Base-by-base conservation (phyloP, 1,140 invertebrate genomes). In the Halictus rubicundus region DNA sequence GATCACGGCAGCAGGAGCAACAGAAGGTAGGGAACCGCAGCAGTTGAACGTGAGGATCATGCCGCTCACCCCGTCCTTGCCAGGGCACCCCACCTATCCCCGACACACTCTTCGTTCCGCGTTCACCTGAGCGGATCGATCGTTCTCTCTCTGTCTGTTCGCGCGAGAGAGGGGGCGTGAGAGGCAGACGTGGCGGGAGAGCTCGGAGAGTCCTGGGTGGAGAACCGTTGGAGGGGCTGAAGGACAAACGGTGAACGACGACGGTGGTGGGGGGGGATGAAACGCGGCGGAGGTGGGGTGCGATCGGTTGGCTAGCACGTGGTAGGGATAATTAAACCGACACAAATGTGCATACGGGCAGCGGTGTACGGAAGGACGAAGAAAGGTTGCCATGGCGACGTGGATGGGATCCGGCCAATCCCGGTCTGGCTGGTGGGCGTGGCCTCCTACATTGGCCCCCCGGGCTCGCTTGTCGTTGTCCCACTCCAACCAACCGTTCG, bases 271-370 rank as follows among this genome's bases (percentile, higher is more conserved):
- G 65, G 25, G 69, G 39, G 54, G 14, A n/a, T n/a, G 61, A 32
- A 49, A 80, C 5, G 42, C 25, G 65, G 65, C 59, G 72, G 59
- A 76, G 70, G 68, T 77, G 79, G 81, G 76, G 71, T 68, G 68
- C 42, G 39, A 52, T 69, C 83, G 70, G 70, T 46, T 42, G 73
- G 61, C 68, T 61, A 32, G 10, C 59, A 59, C 72, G 39, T 61
- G 86, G 92, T 85, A 87, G 92, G 91, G 92, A 89, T 92, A 92
- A 92, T 92, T 91, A 91, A 88, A 90, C 91, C 81, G 87, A 88
- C 90, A 88, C 90, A 87, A 85, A 80, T 73, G 80, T 65, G 76
- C 59, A 68, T 79, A 73, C 79, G 78, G 73, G 80, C 70, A 68
- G 78, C 76, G 80, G 61, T 80, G 78, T 78, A 86, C 82, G 80